A percentile compares a stretch with the other conserved stretches of the same genome.
Conservation (phyloP, 2,888 invertebrate genomes). For the Hyppa rectilinea region DNA sequence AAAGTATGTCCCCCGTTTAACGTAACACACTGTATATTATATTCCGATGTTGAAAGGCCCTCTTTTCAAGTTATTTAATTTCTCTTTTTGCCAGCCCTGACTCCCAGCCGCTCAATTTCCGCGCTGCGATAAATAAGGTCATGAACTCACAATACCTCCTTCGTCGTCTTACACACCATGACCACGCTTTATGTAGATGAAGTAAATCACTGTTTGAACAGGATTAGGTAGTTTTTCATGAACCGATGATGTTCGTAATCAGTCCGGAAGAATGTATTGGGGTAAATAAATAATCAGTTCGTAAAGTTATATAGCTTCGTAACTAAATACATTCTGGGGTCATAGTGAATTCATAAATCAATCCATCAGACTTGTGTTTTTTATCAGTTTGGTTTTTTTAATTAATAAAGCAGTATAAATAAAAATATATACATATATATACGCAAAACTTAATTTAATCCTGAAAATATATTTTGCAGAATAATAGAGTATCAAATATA, state of each 20-base stretch:
- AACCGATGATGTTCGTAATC: conserved; percentile 6
- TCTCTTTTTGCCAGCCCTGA: conserved; percentile 8
- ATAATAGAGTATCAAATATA: too few species aligned
- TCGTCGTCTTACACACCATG: conserved; percentile 27
- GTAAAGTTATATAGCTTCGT: neutral
- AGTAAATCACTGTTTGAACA: conserved; percentile 21
- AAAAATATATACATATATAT: too few species aligned
- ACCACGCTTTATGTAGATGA: conserved; percentile 38
- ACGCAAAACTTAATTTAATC: too few species aligned
- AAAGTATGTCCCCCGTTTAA: too few species aligned
- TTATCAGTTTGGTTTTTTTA: too few species aligned
- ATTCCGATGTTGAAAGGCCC: neutral
- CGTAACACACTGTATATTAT: too few species aligned
- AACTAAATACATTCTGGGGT: neutral
- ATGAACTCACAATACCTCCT: conserved; percentile 31
- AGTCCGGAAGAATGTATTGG: conserved; percentile 5
- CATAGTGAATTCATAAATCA: neutral
- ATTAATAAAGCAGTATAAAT: too few species aligned
- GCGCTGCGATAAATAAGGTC: conserved; percentile 38
- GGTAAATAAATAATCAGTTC: neutral
- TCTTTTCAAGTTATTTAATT: neutral
- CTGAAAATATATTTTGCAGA: too few species aligned
- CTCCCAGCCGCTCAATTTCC: conserved; percentile 34
- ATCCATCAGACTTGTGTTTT: neutral
- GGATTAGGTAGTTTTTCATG: conserved; percentile 18